Percentiles rank a stretch among this genome's conserved stretches.
These are phyloP conservation scores for Grus americana DNA, from an alignment of 2,113 vertebrate genomes.

Conservation along the genomic window DNA sequence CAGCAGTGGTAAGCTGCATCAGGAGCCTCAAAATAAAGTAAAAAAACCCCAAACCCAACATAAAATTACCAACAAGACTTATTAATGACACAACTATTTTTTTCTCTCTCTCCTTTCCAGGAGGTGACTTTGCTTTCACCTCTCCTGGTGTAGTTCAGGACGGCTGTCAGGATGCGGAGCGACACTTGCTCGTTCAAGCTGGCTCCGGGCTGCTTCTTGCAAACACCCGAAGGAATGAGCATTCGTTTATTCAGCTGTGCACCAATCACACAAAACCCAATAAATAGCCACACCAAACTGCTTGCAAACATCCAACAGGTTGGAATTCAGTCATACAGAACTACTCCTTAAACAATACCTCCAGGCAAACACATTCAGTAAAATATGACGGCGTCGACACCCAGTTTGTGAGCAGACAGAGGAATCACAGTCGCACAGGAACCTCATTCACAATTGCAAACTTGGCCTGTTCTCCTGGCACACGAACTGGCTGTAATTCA, in stretches of 20 bases:
- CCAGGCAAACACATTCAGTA: neutral
- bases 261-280: neutral
- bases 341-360: neutral
- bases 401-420: neutral
- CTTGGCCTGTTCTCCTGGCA: neutral
- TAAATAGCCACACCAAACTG: neutral
- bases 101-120: neutral
- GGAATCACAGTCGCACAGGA: neutral
- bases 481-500: fast-evolving
- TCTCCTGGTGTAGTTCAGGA: neutral
- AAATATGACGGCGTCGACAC: fast-evolving
- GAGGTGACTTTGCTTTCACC: neutral
- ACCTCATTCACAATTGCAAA: neutral
- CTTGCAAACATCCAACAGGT: neutral
- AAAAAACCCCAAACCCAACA: neutral
- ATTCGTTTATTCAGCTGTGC: neutral
- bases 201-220: neutral
- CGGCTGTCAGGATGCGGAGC: neutral
- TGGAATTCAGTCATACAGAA: neutral
- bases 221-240: neutral
- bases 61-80: neutral
- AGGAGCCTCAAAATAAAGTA: neutral
- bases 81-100: neutral
- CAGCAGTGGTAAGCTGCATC: neutral
- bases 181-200: neutral